Evolutionary conservation across 2,888 invertebrate genomes (phyloP).

Genomic region (Adelphocoris suturalis): DNA sequence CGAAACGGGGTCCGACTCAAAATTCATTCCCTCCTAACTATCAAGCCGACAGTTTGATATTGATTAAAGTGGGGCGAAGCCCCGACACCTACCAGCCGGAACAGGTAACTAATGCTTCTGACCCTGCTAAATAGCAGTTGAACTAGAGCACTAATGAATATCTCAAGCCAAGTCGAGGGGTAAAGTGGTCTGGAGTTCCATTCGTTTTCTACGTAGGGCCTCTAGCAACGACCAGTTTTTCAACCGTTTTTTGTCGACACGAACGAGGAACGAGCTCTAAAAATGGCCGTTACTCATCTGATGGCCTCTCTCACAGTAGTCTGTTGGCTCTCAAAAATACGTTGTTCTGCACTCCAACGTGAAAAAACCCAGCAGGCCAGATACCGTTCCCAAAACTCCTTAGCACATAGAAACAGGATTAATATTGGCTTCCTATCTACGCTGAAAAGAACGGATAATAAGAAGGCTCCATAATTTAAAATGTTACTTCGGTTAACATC

Average conservation of each 20-base stretch:
- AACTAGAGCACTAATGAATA: constrained; percentile 50
- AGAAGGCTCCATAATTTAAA: too few relatives aligned
- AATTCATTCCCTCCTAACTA: constrained; percentile 6
- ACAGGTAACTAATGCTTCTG: constrained; percentile 55
- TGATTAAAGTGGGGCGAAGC: constrained; percentile 34
- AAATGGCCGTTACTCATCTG: background rate
- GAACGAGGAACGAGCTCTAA: background rate
- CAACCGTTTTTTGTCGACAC: background rate
- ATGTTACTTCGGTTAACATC: too few relatives aligned
- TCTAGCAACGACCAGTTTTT: too few relatives aligned
- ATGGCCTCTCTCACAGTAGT: background rate
- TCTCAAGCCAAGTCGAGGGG: constrained; percentile 11
- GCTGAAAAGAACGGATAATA: too few relatives aligned
- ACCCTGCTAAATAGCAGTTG: constrained; percentile 59
- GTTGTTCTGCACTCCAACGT: too few relatives aligned
- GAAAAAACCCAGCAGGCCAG: too few relatives aligned
- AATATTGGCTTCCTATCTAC: too few relatives aligned
- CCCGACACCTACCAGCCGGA: background rate
- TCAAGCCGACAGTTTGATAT: constrained; percentile 46
- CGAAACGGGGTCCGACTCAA: background rate
- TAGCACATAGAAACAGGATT: too few relatives aligned
- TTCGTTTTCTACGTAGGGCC: background rate
- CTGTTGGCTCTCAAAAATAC: too few relatives aligned
- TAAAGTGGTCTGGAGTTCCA: constrained; percentile 42
- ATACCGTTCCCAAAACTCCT: too few relatives aligned